Evolutionary conservation across 2,113 vertebrate genomes (phyloP).

Genomic region (Eurypyga helias): DNA sequence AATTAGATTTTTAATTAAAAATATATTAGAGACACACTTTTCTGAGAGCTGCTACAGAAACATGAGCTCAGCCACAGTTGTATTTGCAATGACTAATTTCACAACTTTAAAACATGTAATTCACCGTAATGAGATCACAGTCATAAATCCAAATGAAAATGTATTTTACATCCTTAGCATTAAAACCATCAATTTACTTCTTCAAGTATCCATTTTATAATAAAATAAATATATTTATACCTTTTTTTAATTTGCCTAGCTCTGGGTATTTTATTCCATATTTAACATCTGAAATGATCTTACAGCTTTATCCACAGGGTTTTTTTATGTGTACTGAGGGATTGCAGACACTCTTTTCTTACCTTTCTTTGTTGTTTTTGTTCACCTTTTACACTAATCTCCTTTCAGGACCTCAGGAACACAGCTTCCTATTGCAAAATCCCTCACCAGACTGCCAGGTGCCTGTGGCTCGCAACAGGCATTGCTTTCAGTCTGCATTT

Average conservation of each 20-base stretch:
- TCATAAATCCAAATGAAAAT: not conserved
- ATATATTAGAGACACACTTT: not conserved
- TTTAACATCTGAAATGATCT: not conserved
- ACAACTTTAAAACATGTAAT: not conserved
- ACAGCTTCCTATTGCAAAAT: not conserved
- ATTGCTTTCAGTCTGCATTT: not conserved
- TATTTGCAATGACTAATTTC: not conserved
- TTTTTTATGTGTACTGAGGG: not conserved
- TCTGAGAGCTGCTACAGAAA: not conserved
- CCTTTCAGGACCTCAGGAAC: not conserved
- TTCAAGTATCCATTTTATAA: not conserved
- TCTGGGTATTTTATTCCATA: not conserved
- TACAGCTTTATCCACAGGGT: not conserved
- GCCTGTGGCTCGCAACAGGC: not conserved
- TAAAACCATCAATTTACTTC: not conserved
- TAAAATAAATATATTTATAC: not conserved
- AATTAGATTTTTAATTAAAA: slow-evolving; percentile 31
- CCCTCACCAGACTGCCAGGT: not conserved
- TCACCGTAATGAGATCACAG: not conserved
- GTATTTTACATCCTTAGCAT: not conserved
- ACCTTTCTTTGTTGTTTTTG: not conserved
- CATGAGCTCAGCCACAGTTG: not conserved
- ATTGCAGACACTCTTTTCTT: not conserved
- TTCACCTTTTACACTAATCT: not conserved
- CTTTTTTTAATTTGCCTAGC: not conserved